Evolutionary conservation across 1,140 invertebrate genomes (phyloP).

Genomic region (Drosophila prosaltans): DNA sequence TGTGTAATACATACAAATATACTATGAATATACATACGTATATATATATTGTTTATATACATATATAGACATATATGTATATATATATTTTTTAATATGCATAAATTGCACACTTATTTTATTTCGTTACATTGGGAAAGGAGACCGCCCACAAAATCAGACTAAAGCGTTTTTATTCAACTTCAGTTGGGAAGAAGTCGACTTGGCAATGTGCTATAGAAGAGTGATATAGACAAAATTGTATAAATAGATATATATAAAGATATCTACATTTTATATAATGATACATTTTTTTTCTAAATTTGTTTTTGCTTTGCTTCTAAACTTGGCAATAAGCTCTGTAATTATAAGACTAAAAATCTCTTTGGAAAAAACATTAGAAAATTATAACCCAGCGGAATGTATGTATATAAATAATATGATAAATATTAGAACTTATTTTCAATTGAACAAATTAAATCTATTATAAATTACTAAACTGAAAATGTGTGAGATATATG

Average conservation of each 20-base stretch:
- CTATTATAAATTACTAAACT: no score
- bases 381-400: no score
- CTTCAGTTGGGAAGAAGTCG: neutral
- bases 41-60: neutral
- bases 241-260: neutral
- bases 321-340: no score
- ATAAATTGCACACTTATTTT: conserved; percentile 59
- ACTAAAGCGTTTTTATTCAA: neutral
- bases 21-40: neutral
- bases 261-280: neutral
- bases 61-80: conserved; percentile 26
- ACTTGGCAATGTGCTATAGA: neutral
- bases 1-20: neutral
- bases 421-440: no score
- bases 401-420: no score
- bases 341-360: no score
- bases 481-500: no score
- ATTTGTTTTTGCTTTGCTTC: no score
- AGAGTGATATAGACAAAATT: neutral
- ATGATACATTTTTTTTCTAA: no score
- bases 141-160: neutral
- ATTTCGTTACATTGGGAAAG: conserved; percentile 38
- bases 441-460: no score
- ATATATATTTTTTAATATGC: conserved; percentile 62
- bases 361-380: no score